phyloP scores from a whole-genome alignment of 2,888 invertebrate genomes.

The Lacanobia oleracea region DNA sequence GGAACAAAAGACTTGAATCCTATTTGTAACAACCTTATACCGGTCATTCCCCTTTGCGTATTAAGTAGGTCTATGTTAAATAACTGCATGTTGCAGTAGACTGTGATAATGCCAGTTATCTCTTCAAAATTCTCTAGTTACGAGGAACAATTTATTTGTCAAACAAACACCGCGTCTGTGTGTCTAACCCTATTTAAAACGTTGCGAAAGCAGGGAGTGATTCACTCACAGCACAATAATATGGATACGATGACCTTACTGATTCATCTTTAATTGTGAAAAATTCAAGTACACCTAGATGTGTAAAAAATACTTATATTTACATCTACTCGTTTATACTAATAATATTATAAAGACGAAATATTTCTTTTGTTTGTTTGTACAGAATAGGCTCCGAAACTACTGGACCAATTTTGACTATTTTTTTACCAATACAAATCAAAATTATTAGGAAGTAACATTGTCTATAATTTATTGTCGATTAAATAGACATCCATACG shows the following conservation, averaged over 20 bases:
- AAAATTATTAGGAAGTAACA: too few species aligned
- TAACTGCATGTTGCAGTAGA: not conserved
- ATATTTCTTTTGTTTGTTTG: too few species aligned
- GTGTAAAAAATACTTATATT: too few species aligned
- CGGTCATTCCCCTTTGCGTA: slow-evolving; percentile 7
- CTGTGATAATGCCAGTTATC: not conserved
- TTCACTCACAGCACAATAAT: slow-evolving; percentile 3
- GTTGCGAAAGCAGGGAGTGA: not conserved
- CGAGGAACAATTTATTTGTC: slow-evolving; percentile 5
- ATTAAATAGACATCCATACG: too few species aligned
- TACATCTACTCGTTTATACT: too few species aligned
- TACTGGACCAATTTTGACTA: too few species aligned
- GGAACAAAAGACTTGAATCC: too few species aligned
- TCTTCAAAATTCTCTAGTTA: slow-evolving; percentile 11
- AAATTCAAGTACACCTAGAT: too few species aligned
- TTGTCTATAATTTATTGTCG: too few species aligned
- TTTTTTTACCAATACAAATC: too few species aligned
- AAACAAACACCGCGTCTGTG: not conserved
- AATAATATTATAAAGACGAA: too few species aligned
- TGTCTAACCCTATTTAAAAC: not conserved
- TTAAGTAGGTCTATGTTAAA: not conserved
- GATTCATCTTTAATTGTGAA: not conserved
- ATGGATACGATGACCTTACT: slow-evolving; percentile 9
- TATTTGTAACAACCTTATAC: not conserved
- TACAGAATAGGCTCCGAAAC: too few species aligned